phyloP scores from a whole-genome alignment of 1,140 invertebrate species.

The Helicorthomorpha holstii region DNA sequence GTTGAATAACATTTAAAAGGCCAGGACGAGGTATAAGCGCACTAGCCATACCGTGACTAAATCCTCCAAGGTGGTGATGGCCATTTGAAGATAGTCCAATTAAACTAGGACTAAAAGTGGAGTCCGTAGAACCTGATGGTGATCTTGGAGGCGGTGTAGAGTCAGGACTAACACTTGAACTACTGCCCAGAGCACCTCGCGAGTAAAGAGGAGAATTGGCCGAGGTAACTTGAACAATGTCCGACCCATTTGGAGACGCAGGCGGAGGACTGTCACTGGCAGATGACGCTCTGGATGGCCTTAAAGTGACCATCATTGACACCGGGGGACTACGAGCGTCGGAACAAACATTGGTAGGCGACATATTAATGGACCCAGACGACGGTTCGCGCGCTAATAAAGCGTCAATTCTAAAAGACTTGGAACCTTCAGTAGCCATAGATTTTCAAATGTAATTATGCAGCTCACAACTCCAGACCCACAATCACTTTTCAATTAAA shows the following conservation, averaged over 20 bases:
- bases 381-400: slow-evolving; percentile 1
- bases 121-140: too few relatives aligned
- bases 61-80: background rate
- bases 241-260: too few relatives aligned
- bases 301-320: background rate
- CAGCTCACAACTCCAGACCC: too few relatives aligned
- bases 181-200: background rate
- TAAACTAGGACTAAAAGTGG: background rate
- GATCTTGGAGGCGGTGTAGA: background rate
- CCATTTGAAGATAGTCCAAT: background rate
- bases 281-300: background rate
- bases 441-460: too few relatives aligned
- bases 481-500: too few relatives aligned
- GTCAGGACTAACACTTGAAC: background rate
- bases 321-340: background rate
- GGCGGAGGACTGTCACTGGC: background rate
- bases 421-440: background rate
- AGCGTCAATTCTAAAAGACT: slow-evolving; percentile 7
- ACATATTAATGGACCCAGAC: background rate
- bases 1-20: background rate
- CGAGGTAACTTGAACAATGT: too few relatives aligned
- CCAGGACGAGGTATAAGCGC: slow-evolving; percentile 6
- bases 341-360: background rate
- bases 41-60: background rate
- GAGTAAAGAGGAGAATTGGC: background rate